phyloP scores from a whole-genome alignment of 1,140 invertebrate species.

The Drosophila suzukii region DNA sequence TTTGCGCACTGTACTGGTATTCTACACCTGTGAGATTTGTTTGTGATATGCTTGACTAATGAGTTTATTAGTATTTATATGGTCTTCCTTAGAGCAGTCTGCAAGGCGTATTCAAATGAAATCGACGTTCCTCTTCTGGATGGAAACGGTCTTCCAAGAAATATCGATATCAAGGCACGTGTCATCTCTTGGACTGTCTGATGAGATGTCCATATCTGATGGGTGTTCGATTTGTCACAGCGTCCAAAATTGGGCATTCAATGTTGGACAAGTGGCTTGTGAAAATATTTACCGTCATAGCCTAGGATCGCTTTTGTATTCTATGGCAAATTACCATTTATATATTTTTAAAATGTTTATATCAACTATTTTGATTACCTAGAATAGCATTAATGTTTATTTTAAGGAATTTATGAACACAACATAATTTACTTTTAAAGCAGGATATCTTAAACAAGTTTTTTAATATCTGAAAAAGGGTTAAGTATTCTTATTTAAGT shows the following conservation, averaged over 20 bases:
- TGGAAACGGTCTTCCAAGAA: slow-evolving; percentile 40
- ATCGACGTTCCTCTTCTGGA: slow-evolving; percentile 13
- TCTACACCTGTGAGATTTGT: slow-evolving; percentile 26
- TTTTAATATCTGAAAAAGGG: too few species aligned
- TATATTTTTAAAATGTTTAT: neutral
- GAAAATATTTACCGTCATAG: slow-evolving; percentile 26
- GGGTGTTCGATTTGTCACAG: slow-evolving; percentile 72
- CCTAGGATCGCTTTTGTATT: neutral
- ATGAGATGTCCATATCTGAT: slow-evolving; percentile 59
- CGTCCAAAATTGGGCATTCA: slow-evolving; percentile 46
- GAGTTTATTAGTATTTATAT: slow-evolving; percentile 72
- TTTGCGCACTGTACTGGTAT: slow-evolving; percentile 10
- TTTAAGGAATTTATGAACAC: neutral
- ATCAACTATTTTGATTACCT: neutral
- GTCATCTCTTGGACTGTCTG: slow-evolving; percentile 41
- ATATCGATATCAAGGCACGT: slow-evolving; percentile 43
- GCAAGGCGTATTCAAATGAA: slow-evolving; percentile 62
- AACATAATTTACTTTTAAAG: too few species aligned
- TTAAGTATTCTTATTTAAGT: too few species aligned
- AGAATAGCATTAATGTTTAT: neutral
- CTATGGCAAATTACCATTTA: neutral
- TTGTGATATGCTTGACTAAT: slow-evolving; percentile 67
- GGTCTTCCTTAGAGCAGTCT: slow-evolving; percentile 1
- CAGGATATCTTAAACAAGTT: too few species aligned
- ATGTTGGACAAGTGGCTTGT: slow-evolving; percentile 27